Conservation (phyloP, 2,888 invertebrate species). For the Ecdyonurus torrentis region DNA sequence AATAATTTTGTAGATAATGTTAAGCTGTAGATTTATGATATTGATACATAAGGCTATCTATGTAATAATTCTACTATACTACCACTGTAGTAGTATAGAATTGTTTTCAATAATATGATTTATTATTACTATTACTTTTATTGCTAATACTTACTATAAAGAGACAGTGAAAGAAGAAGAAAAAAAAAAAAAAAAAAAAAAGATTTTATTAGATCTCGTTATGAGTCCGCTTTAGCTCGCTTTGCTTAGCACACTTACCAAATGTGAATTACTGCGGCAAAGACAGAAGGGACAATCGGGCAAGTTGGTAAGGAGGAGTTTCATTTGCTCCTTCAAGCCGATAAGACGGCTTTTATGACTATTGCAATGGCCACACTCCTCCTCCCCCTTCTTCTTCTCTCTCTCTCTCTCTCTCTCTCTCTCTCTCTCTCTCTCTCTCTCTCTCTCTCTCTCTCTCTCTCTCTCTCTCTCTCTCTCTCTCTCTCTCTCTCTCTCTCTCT, state of each 20-base stretch:
- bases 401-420: constrained; percentile 9
- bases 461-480: constrained; percentile 1
- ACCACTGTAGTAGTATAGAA: too few relatives aligned
- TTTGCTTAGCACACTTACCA: constrained; percentile 1
- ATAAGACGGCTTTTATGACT: constrained; percentile 2
- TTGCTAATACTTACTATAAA: too few relatives aligned
- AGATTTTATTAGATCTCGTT: background rate
- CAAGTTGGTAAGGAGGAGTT: too few relatives aligned
- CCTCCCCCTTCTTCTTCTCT: constrained; percentile 12
- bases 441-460: constrained; percentile 9
- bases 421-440: constrained; percentile 12
- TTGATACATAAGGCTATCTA: too few relatives aligned
- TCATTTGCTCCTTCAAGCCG: constrained; percentile 1
- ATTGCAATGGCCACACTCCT: constrained; percentile 1
- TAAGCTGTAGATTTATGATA: too few relatives aligned
- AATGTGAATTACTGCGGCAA: constrained; percentile 1
- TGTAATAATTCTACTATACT: too few relatives aligned
- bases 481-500: background rate
- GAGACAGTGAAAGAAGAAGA: too few relatives aligned
- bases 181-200: background rate
- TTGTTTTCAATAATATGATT: too few relatives aligned
- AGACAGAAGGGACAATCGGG: background rate
- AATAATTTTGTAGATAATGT: too few relatives aligned
- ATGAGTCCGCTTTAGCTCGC: too few relatives aligned
- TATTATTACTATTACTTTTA: too few relatives aligned